Evolutionary conservation across 2,888 invertebrate species (phyloP).

Genomic region (Conops quadrifasciatus): DNA sequence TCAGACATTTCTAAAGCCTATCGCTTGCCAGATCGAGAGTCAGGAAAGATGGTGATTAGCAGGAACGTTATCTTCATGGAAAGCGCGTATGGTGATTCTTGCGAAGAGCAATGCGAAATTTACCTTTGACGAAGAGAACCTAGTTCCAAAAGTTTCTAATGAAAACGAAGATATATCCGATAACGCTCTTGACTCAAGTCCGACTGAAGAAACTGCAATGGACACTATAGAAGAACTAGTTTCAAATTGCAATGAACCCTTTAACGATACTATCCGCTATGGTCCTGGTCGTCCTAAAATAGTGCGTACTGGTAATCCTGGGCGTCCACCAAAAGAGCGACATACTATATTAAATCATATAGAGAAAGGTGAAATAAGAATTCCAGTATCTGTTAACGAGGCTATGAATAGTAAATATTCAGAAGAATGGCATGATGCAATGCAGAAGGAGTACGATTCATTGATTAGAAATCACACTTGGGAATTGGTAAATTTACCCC

Average conservation of each 20-base stretch:
- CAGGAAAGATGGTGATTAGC: slow-evolving; percentile 27
- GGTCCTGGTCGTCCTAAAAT: slow-evolving; percentile 15
- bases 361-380: slow-evolving; percentile 6
- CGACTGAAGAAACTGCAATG: not conserved
- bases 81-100: not conserved
- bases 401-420: slow-evolving; percentile 23
- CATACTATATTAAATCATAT: slow-evolving; percentile 27
- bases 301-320: slow-evolving; percentile 31
- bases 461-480: slow-evolving; percentile 34
- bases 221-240: not conserved
- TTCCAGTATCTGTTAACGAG: slow-evolving; percentile 27
- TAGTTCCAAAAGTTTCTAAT: not conserved
- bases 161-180: not conserved
- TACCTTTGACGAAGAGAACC: not conserved
- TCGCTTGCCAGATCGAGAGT: slow-evolving; percentile 17
- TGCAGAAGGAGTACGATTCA: slow-evolving; percentile 36
- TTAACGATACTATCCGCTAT: not conserved
- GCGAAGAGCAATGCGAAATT: not conserved
- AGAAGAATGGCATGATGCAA: slow-evolving; percentile 27
- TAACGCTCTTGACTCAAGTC: not conserved
- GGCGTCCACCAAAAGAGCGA: slow-evolving; percentile 31
- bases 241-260: not conserved
- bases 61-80: slow-evolving; percentile 27
- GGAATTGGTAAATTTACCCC: slow-evolving; percentile 31
- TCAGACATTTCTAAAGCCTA: slow-evolving; percentile 32